Evolutionary conservation across 2,797 vertebrate genomes (phyloP).

Genomic region (Tinamus major): DNA sequence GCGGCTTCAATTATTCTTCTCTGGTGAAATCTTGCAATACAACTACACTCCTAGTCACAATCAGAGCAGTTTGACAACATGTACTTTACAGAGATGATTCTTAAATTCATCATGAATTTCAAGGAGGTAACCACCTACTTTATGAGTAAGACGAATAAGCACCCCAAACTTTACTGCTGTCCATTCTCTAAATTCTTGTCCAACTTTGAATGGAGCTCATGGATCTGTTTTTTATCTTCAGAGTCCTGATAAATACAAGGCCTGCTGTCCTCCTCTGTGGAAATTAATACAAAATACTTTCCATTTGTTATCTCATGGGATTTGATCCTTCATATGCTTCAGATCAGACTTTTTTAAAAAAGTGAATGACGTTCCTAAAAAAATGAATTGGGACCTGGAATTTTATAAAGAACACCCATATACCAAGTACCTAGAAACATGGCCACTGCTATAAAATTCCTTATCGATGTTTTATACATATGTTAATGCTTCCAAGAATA

Average conservation of each 20-base stretch:
- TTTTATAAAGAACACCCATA: neutral
- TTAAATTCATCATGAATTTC: neutral
- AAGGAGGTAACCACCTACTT: neutral
- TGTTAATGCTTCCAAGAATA: neutral
- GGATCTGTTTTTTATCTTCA: neutral
- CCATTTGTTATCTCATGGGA: neutral
- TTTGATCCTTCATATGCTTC: neutral
- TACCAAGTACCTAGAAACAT: neutral
- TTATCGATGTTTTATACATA: neutral
- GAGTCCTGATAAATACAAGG: neutral
- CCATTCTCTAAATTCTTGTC: neutral
- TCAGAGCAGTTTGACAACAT: neutral
- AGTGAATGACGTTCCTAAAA: neutral
- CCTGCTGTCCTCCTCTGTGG: neutral
- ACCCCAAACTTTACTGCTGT: neutral
- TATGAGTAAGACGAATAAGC: neutral
- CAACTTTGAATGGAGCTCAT: neutral
- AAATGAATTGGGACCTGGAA: neutral
- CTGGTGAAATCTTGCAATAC: neutral
- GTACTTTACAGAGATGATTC: neutral
- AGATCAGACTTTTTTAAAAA: neutral
- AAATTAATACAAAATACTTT: neutral
- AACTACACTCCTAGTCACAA: neutral
- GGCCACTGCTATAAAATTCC: neutral
- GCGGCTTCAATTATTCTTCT: conserved; percentile 6